Evolutionary conservation across 2,113 vertebrate genomes (phyloP).

Genomic region (Ciconia boyciana): DNA sequence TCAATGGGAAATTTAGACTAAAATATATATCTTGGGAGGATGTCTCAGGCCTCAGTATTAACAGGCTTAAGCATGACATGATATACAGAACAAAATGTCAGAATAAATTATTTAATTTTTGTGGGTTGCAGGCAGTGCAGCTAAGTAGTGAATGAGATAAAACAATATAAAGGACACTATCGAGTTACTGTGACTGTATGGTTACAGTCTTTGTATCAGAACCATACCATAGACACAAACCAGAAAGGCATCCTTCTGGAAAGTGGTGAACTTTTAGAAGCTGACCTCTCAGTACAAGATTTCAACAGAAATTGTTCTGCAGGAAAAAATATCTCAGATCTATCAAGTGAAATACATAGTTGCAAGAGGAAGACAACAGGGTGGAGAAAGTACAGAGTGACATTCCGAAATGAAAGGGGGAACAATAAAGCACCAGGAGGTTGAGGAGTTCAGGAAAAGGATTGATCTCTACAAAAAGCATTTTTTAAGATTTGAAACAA

Average conservation of each 20-base stretch:
- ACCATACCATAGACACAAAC: neutral
- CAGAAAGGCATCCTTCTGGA: neutral
- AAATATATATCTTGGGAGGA: neutral
- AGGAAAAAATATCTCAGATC: neutral
- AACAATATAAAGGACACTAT: neutral
- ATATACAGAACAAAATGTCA: neutral
- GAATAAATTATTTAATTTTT: neutral
- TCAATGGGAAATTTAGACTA: neutral
- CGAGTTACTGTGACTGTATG: neutral
- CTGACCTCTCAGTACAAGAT: neutral
- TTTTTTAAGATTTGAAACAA: neutral
- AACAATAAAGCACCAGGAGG: neutral
- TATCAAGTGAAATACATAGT: neutral
- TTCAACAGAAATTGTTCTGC: neutral
- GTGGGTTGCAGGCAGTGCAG: neutral
- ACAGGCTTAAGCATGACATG: neutral
- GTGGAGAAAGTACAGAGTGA: neutral
- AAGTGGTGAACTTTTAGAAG: neutral
- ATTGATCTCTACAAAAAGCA: neutral
- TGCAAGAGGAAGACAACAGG: neutral
- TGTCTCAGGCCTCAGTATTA: neutral
- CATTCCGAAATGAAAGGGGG: neutral
- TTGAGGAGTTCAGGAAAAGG: neutral
- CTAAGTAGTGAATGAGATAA: neutral
- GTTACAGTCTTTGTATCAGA: neutral